These are phyloP conservation scores for Epistrophe grossulariae DNA, from an alignment of 2,888 invertebrate genomes.

Conservation along the genomic window DNA sequence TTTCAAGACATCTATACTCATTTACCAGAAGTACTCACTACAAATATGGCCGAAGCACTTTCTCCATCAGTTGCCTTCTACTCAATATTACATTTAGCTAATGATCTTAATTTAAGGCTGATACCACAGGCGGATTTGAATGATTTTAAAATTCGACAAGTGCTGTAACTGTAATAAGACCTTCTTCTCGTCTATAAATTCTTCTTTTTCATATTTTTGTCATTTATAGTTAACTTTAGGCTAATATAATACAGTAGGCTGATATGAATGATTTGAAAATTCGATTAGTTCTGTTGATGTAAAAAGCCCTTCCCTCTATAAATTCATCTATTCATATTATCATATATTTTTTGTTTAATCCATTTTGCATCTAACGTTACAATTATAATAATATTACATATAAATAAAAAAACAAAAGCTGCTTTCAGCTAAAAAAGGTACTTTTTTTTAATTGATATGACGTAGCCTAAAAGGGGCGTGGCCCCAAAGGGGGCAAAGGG, in stretches of 20 bases:
- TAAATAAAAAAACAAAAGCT: conserved; percentile 40
- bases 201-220: conserved; percentile 15
- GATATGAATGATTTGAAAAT: conserved; percentile 85
- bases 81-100: conserved; percentile 92
- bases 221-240: conserved; percentile 83
- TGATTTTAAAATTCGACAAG: conserved; percentile 84
- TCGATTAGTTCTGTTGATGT: conserved; percentile 21
- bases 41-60: conserved; percentile 89
- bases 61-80: conserved; percentile 92
- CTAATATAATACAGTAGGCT: conserved; percentile 84
- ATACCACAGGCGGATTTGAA: conserved; percentile 85
- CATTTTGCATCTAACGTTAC: conserved; percentile 49
- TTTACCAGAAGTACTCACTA: conserved; percentile 86
- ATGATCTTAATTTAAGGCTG: conserved; percentile 89
- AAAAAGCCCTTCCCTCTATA: not conserved
- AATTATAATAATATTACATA: conserved; percentile 30
- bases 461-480: no score
- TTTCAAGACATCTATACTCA: conserved; percentile 86
- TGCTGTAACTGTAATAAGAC: conserved; percentile 66
- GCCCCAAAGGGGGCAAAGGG: no score
- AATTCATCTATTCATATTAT: not conserved
- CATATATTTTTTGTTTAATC: conserved; percentile 39
- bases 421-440: conserved; percentile 36
- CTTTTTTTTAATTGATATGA: not conserved
- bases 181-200: not conserved